Evolutionary conservation across 1,140 invertebrate genomes (phyloP).

Genomic region (Bradysia coprophila): DNA sequence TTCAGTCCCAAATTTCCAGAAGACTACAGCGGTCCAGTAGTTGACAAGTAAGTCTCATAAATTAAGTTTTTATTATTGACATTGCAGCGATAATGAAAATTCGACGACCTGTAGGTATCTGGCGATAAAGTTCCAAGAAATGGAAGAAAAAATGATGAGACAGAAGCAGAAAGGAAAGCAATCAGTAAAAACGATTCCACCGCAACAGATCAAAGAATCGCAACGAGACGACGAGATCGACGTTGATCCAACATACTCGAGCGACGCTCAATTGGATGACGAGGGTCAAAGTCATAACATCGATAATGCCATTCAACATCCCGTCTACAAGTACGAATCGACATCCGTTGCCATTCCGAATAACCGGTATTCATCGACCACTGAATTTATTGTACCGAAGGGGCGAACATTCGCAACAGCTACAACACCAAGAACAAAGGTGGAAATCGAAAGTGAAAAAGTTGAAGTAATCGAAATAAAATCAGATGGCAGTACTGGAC

Average conservation of each 20-base stretch:
- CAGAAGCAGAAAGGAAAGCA: slow-evolving; percentile 20
- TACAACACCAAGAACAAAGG: slow-evolving; percentile 2
- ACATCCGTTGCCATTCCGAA: not conserved
- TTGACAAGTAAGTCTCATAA: slow-evolving; percentile 39
- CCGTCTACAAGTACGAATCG: slow-evolving; percentile 6
- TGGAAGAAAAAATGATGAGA: slow-evolving; percentile 49
- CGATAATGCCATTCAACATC: slow-evolving; percentile 12
- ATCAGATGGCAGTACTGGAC: slow-evolving; percentile 17
- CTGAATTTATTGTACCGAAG: not conserved
- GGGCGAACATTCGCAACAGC: slow-evolving; percentile 2
- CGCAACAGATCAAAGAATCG: slow-evolving; percentile 6
- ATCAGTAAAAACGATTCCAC: slow-evolving; percentile 8
- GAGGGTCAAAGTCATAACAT: slow-evolving; percentile 1
- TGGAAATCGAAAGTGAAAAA: slow-evolving; percentile 10
- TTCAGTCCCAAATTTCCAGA: slow-evolving; percentile 71
- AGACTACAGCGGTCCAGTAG: slow-evolving; percentile 66
- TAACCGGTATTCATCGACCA: not conserved
- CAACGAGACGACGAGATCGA: slow-evolving; percentile 6
- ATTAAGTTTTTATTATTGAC: slow-evolving; percentile 1
- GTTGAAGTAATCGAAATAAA: slow-evolving; percentile 23
- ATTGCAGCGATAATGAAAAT: too few relatives aligned
- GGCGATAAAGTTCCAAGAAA: slow-evolving; percentile 61
- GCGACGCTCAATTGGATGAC: not conserved
- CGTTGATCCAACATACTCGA: not conserved
- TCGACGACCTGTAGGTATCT: slow-evolving; percentile 37